These are phyloP conservation scores for Scotopteryx bipunctaria DNA, from an alignment of 2,888 invertebrate genomes.

Conservation along the genomic window DNA sequence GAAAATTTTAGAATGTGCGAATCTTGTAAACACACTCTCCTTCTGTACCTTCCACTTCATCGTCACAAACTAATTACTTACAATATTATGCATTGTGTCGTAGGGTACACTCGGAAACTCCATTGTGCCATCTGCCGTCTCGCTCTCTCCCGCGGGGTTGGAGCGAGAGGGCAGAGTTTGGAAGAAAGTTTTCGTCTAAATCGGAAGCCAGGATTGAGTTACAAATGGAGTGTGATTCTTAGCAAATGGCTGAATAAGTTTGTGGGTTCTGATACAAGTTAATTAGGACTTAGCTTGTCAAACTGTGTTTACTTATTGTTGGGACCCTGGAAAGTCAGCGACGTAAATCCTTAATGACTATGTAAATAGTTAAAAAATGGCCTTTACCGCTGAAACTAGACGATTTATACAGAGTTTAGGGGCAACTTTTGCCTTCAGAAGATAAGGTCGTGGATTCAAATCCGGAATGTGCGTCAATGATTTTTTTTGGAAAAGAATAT, in stretches of 20 bases:
- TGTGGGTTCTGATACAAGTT: neutral
- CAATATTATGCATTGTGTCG: slow-evolving; percentile 32
- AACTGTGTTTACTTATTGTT: too few species aligned
- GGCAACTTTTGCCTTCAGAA: too few species aligned
- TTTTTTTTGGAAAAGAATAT: too few species aligned
- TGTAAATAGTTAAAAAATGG: too few species aligned
- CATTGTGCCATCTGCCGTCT: slow-evolving; percentile 11
- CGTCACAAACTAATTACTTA: slow-evolving; percentile 30
- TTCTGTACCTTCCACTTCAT: slow-evolving; percentile 1
- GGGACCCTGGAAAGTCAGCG: too few species aligned
- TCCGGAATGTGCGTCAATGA: too few species aligned
- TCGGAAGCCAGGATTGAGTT: slow-evolving; percentile 1
- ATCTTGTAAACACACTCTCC: too few species aligned
- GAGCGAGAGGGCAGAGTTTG: slow-evolving; percentile 3
- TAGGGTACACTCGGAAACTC: slow-evolving; percentile 6
- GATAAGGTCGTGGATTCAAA: too few species aligned
- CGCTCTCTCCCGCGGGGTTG: neutral
- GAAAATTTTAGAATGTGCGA: too few species aligned
- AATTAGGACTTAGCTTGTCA: neutral
- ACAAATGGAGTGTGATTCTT: slow-evolving; percentile 3
- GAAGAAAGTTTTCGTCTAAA: slow-evolving; percentile 9
- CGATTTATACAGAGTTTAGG: too few species aligned
- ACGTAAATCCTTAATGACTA: too few species aligned
- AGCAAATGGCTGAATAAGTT: neutral
- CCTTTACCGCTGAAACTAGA: too few species aligned